Conservation (phyloP, 2,797 vertebrate genomes). For the Poeciliopsis presidionis region DNA sequence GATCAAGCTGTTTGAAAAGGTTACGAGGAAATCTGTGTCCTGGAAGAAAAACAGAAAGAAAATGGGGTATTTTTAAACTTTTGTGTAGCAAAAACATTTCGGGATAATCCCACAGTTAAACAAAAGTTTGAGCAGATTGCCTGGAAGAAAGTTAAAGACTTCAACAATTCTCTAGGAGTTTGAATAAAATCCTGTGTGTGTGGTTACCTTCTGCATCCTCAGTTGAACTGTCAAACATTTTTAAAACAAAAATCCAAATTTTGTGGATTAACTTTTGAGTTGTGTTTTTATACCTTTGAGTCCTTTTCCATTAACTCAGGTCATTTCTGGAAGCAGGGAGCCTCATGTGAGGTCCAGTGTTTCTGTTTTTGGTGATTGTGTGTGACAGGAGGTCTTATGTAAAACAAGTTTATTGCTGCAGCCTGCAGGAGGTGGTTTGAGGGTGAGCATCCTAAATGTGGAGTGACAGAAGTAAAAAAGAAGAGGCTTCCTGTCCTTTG, state of each 20-base stretch:
- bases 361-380: background rate
- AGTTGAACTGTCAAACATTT: background rate
- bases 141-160: background rate
- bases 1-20: background rate
- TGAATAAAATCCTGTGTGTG: background rate
- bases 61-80: background rate
- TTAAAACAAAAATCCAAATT: background rate
- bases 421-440: slow-evolving; percentile 65
- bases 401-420: slow-evolving; percentile 65
- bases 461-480: slow-evolving; percentile 68
- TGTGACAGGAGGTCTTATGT: slow-evolving; percentile 60
- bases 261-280: background rate
- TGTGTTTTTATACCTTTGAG: background rate
- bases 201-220: background rate
- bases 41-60: background rate
- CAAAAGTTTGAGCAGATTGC: background rate
- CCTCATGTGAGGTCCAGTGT: background rate
- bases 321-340: background rate
- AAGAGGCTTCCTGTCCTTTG: slow-evolving; percentile 56
- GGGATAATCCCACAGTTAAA: background rate
- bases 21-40: background rate
- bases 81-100: background rate
- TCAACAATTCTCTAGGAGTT: background rate
- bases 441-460: slow-evolving; percentile 65
- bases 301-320: background rate